Evolutionary conservation across 2,797 vertebrate species (phyloP).

Genomic region (Protonibea diacanthus): DNA sequence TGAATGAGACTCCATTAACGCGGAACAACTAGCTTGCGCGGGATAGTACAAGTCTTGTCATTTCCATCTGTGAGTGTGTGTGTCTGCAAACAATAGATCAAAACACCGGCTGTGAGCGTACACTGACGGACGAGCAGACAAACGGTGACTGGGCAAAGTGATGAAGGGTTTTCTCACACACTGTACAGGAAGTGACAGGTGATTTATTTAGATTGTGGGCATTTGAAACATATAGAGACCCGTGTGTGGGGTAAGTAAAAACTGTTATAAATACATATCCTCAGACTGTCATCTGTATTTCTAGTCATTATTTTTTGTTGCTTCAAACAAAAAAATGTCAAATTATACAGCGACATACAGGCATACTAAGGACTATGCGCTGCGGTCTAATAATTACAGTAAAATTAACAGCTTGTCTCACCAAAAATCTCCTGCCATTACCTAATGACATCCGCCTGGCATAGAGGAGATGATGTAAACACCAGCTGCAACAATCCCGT

Average conservation of each 20-base stretch:
- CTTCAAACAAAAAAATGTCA: background rate
- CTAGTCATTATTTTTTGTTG: slow-evolving; percentile 25
- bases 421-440: background rate
- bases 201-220: background rate
- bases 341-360: background rate
- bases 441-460: background rate
- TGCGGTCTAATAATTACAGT: background rate
- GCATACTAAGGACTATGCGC: background rate
- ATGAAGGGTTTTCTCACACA: background rate
- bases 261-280: background rate
- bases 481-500: background rate
- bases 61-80: slow-evolving; percentile 55
- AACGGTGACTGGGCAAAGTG: slow-evolving; percentile 48
- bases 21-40: slow-evolving; percentile 28
- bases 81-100: slow-evolving; percentile 61
- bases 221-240: background rate
- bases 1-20: slow-evolving; percentile 38
- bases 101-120: slow-evolving; percentile 60
- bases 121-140: slow-evolving; percentile 34
- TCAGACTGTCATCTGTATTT: slow-evolving; percentile 5
- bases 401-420: background rate
- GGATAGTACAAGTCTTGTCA: slow-evolving; percentile 44
- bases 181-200: slow-evolving; percentile 15
- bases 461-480: background rate
- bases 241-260: background rate